Conservation (phyloP, 2,888 invertebrate genomes). For the Nasonia oneida region DNA sequence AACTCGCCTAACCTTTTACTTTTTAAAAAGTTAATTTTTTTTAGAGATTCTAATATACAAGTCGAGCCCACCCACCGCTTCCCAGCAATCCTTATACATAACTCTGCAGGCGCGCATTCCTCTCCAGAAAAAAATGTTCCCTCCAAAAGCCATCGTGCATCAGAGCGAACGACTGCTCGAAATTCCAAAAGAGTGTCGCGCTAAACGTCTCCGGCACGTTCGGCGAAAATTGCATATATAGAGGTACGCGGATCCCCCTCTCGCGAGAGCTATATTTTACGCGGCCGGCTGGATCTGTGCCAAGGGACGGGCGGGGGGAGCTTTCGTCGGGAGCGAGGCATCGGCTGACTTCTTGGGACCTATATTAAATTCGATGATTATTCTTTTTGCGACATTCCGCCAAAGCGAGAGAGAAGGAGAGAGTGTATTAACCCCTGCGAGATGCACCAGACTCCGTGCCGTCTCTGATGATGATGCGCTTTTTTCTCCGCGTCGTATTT, state of each 20-base stretch:
- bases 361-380: constrained; percentile 6
- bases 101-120: too few species aligned
- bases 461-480: background rate
- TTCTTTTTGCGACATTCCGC: constrained; percentile 12
- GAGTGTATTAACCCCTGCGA: background rate
- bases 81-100: too few species aligned
- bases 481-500: background rate
- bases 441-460: background rate
- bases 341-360: constrained; percentile 7
- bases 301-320: background rate
- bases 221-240: constrained; percentile 4
- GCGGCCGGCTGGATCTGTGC: constrained; percentile 3
- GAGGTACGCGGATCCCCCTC: background rate
- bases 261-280: constrained; percentile 8
- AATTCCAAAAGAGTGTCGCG: background rate
- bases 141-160: too few species aligned
- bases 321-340: constrained; percentile 25
- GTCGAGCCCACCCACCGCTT: too few species aligned
- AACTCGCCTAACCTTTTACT: too few species aligned
- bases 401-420: background rate
- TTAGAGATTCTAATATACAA: too few species aligned
- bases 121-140: too few species aligned
- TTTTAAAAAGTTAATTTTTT: too few species aligned
- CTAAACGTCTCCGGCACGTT: background rate
- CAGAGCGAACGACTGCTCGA: background rate